phyloP scores from a whole-genome alignment of 1,140 invertebrate genomes.

The Phenacoccus solenopsis region DNA sequence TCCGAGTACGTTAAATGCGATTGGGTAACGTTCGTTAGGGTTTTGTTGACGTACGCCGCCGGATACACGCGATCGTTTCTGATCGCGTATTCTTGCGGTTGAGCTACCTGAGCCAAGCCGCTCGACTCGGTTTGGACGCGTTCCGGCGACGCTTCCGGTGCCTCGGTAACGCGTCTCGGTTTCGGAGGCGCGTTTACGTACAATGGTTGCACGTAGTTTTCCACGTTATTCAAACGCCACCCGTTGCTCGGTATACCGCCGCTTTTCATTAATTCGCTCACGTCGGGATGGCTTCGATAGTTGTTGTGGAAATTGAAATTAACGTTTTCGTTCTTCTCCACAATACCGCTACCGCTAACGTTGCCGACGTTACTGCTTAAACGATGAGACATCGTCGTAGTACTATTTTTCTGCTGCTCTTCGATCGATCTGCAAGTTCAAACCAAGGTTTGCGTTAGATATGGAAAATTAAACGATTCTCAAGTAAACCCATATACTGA shows the following conservation, averaged over 20 bases:
- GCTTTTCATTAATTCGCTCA: background rate
- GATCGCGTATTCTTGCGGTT: slow-evolving; percentile 27
- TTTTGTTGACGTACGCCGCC: background rate
- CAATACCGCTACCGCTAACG: background rate
- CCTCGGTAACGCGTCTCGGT: slow-evolving; percentile 45
- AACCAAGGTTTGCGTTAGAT: background rate
- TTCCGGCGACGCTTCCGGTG: background rate
- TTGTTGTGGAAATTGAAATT: background rate
- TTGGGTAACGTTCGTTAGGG: slow-evolving; percentile 19
- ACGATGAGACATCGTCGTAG: background rate
- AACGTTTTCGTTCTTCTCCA: background rate
- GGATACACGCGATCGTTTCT: background rate
- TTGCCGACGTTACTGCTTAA: background rate
- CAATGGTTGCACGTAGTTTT: slow-evolving; percentile 39
- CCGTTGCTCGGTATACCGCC: background rate
- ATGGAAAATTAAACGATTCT: background rate
- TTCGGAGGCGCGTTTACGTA: slow-evolving; percentile 84
- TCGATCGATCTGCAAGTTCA: background rate
- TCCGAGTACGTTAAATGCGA: slow-evolving; percentile 36
- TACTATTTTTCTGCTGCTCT: background rate
- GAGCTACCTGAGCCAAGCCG: slow-evolving; percentile 23
- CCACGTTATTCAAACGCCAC: background rate
- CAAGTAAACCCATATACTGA: no score
- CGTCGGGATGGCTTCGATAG: background rate
- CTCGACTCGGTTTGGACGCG: background rate